These are phyloP conservation scores for Daphoenositta chrysoptera DNA, from an alignment of 2,113 vertebrate species.

Conservation along the genomic window DNA sequence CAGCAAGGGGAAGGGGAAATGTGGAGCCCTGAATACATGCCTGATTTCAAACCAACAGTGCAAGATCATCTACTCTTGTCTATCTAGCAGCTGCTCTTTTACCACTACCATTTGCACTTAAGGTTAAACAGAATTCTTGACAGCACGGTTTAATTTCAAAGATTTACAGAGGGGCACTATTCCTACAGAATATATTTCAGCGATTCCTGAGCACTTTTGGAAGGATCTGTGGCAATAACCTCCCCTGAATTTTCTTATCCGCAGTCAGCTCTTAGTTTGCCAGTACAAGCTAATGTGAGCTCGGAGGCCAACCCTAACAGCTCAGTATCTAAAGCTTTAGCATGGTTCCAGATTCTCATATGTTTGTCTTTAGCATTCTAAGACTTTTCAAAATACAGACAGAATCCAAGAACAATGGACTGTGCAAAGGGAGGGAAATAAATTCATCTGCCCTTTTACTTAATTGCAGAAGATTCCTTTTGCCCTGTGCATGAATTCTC, in stretches of 20 bases:
- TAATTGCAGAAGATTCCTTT: slow-evolving; percentile 9
- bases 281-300: slow-evolving; percentile 64
- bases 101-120: not conserved
- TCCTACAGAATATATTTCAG: slow-evolving; percentile 28
- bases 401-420: slow-evolving; percentile 57
- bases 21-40: not conserved
- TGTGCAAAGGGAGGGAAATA: slow-evolving; percentile 23
- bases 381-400: slow-evolving; percentile 60
- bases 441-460: slow-evolving; percentile 17
- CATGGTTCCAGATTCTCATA: slow-evolving; percentile 54
- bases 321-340: slow-evolving; percentile 52
- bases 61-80: not conserved
- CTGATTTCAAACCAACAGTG: not conserved
- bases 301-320: slow-evolving; percentile 49
- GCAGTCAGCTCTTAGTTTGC: slow-evolving; percentile 52
- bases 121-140: slow-evolving; percentile 9
- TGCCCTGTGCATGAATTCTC: not conserved
- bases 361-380: slow-evolving; percentile 67
- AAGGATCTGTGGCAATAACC: slow-evolving; percentile 53
- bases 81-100: not conserved
- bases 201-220: slow-evolving; percentile 9
- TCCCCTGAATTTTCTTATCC: slow-evolving; percentile 62
- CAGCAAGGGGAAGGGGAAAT: not conserved
- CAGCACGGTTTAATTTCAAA: slow-evolving; percentile 10
- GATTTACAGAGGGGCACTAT: slow-evolving; percentile 29